phyloP scores from a whole-genome alignment of 2,888 invertebrate genomes.

The Teleogryllus oceanicus region DNA sequence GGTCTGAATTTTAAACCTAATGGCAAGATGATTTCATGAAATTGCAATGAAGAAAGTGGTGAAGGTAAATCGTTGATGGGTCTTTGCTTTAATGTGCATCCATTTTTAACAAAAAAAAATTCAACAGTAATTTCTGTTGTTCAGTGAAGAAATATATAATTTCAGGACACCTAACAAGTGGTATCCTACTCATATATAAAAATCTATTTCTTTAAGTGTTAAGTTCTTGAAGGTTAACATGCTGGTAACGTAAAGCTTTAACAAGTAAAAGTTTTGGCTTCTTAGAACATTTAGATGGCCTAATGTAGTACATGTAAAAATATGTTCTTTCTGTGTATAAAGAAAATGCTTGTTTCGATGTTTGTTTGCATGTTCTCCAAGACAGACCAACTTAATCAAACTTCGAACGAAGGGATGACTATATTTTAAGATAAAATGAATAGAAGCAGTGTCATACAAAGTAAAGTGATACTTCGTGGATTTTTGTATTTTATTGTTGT shows the following conservation, averaged over 20 bases:
- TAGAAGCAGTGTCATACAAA: not conserved
- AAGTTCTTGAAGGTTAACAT: constrained; percentile 20
- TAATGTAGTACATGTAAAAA: constrained; percentile 11
- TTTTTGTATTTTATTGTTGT: constrained; percentile 4
- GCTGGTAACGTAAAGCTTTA: constrained; percentile 32
- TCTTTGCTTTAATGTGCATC: no score
- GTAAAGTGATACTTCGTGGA: not conserved
- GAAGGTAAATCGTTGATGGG: no score
- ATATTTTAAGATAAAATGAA: constrained; percentile 19
- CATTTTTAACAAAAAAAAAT: no score
- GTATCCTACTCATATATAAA: not conserved
- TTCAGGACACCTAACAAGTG: not conserved
- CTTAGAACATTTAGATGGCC: constrained; percentile 12
- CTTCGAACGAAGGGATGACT: not conserved
- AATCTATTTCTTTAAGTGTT: constrained; percentile 20
- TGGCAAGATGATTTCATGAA: no score
- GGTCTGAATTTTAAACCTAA: no score
- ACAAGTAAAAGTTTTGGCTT: constrained; percentile 23
- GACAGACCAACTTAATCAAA: not conserved
- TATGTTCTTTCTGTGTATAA: not conserved
- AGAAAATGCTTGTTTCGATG: constrained; percentile 18
- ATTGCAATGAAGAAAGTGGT: no score
- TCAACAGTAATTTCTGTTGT: no score
- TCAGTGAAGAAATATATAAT: not conserved
- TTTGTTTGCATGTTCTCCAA: not conserved